phyloP scores from a whole-genome alignment of 2,113 vertebrate species.

The Ictalurus punctatus region DNA sequence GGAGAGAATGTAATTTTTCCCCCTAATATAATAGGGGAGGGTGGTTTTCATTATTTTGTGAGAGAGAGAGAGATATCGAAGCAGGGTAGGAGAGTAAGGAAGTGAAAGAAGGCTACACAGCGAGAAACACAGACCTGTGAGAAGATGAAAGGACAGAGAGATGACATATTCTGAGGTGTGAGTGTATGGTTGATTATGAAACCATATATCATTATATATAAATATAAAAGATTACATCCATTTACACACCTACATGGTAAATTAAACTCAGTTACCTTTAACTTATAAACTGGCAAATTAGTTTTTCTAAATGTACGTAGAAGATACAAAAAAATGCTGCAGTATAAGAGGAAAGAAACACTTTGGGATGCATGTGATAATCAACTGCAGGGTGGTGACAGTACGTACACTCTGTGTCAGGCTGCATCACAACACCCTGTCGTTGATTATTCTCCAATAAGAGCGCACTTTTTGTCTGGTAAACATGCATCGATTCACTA shows the following conservation, averaged over 20 bases:
- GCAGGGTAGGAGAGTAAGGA: not conserved
- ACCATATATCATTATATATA: not conserved
- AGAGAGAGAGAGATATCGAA: not conserved
- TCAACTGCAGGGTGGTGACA: too few species aligned
- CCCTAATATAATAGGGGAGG: conserved; percentile 13
- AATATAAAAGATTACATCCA: not conserved
- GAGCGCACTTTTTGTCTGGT: too few species aligned
- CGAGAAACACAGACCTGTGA: conserved; percentile 3
- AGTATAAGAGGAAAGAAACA: too few species aligned
- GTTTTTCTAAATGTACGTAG: not conserved
- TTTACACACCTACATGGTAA: not conserved
- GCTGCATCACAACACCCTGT: too few species aligned
- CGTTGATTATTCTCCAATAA: too few species aligned
- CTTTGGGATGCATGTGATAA: too few species aligned
- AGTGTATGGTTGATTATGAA: not conserved
- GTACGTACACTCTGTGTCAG: too few species aligned
- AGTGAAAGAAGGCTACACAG: not conserved
- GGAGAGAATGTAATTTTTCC: conserved; percentile 55
- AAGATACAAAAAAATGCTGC: not conserved
- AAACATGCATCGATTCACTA: too few species aligned
- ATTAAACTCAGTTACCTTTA: not conserved
- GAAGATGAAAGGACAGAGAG: conserved; percentile 29
- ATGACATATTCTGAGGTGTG: not conserved
- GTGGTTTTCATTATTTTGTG: conserved; percentile 38
- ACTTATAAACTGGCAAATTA: not conserved